Evolutionary conservation across 2,888 invertebrate species (phyloP).

Genomic region (Patella ulyssiponensis): DNA sequence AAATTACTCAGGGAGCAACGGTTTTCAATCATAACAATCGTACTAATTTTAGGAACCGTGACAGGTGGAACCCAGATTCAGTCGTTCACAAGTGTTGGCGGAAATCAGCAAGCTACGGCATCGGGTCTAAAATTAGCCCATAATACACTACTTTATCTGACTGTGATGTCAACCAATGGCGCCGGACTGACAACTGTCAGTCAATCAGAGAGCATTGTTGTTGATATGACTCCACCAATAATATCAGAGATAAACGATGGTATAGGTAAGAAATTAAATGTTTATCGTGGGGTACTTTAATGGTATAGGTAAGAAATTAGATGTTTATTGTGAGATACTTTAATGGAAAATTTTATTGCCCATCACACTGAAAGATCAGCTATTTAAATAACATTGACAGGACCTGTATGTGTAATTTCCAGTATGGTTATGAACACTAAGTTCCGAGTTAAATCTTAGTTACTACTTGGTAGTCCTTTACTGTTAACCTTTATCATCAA

Average conservation of each 20-base stretch:
- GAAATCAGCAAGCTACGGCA: conserved; percentile 42
- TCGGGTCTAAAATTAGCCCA: conserved; percentile 44
- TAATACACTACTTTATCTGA: conserved; percentile 45
- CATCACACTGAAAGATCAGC: too few species aligned
- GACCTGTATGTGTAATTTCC: not conserved
- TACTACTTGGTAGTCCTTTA: too few species aligned
- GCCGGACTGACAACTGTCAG: conserved; percentile 46
- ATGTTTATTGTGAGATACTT: too few species aligned
- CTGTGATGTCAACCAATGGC: conserved; percentile 53
- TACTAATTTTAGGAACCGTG: conserved; percentile 37
- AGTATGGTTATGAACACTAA: too few species aligned
- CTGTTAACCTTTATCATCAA: too few species aligned
- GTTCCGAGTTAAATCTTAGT: too few species aligned
- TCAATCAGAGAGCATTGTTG: conserved; percentile 40
- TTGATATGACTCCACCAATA: conserved; percentile 51
- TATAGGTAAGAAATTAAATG: conserved; percentile 24
- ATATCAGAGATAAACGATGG: conserved; percentile 47
- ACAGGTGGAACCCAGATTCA: conserved; percentile 46
- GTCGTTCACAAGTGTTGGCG: conserved; percentile 43
- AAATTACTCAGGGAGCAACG: too few species aligned
- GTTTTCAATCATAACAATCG: too few species aligned
- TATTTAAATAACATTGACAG: not conserved
- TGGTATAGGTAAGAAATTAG: conserved; percentile 26
- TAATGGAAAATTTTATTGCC: too few species aligned
- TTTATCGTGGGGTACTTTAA: too few species aligned